Evolutionary conservation across 92 coral and sea anemone species (phyloP), one percentile per base, ranked within the genome.

Genomic region (Porites cylindrica): DNA sequence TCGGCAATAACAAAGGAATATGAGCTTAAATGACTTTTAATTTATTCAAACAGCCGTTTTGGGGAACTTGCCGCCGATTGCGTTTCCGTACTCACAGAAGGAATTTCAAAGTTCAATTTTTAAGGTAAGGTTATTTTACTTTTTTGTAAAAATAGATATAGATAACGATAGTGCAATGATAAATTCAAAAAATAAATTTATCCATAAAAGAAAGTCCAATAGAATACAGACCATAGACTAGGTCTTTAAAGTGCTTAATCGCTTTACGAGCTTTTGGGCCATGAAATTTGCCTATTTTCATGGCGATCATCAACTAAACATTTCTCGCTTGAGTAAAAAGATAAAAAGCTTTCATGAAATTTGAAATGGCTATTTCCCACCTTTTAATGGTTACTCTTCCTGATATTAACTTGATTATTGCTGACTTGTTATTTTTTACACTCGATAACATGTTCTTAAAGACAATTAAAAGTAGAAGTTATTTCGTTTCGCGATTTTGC

Each of bases 41-140:
- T 82, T 70, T 82, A 82, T 82, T 82, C 86, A 82, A 58, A 82
- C 19, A 70, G 78, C 54, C 51, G 20, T 69, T 51, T 81, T 56
- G 17, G 56, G n/a, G 18, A 8, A 52, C 62, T 21, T 58, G 8
- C 54, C 32, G 69, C 84, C 62, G 18, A 66, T 43, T 79, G 16
- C 62, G 24, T 81, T 56, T 70, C 66, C 13, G 50, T 38, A 58
- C 29, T 29, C 69, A n/a, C 10, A 70, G 75, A 51, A 65, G 75
- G 75, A 66, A 80, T 66, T 78, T 26, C 54, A 23, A 24, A 18
- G 51, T 51, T 51, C 23, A 52, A 38, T n/a, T 50, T 38, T 65
- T 12, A 26, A 79, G 84, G 84, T 80, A 29, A 80, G 84, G 64
- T 19, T 62, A 4, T 80, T 67, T 80, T 10, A 24, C 16, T 20